Evolutionary conservation across 2,113 vertebrate genomes (phyloP), one percentile per base, ranked within the genome.

Genomic region (Tiliqua scincoides): DNA sequence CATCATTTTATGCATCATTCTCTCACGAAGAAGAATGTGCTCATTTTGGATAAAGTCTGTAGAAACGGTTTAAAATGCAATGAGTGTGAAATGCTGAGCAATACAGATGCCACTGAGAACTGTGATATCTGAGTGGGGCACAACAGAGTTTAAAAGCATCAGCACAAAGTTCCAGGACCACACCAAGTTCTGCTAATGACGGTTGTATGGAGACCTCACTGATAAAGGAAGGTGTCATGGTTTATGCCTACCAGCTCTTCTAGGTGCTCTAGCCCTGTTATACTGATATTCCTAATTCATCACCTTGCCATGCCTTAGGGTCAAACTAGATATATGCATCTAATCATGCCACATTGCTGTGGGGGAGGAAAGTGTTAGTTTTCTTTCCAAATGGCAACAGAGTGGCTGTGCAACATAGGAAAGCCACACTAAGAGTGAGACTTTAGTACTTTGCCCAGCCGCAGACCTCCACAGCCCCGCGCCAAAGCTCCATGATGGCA

Each of bases 1-100:
- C 62, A 48, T 65, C 8, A 3, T 40, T 80, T 8, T 18, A 80
- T 30, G 23, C 59, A 82, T 83, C 85, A 85, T 81, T 81, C 27
- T 3, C 14, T 7, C 25, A 21, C 30, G 0, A 40, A 35, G 72
- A 63, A 73, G 91, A 79, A 70, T 3, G 0, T 63, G 80, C 23
- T 80, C 7, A 9, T 85, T 86, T 54, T 61, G 65, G 71, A 52
- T 76, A 30, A 84, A 72, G 84, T n/a, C n/a, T n/a, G n/a, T 48
- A 48, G 43, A 5, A 48, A 48, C 43, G 8, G 43, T 48, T 48
- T 48, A 48, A 48, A 48, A 48, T 48, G 43, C 43, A 62, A 62
- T 30, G 27, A 21, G 12, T 61, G 27, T 63, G 43, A 62, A 8
- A 61, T 1, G 3, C 57, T 59, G 23, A 35, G 27, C 48, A 52